phyloP scores from a whole-genome alignment of 92 coral and sea anemone genomes.

The Heliopora coerulea region DNA sequence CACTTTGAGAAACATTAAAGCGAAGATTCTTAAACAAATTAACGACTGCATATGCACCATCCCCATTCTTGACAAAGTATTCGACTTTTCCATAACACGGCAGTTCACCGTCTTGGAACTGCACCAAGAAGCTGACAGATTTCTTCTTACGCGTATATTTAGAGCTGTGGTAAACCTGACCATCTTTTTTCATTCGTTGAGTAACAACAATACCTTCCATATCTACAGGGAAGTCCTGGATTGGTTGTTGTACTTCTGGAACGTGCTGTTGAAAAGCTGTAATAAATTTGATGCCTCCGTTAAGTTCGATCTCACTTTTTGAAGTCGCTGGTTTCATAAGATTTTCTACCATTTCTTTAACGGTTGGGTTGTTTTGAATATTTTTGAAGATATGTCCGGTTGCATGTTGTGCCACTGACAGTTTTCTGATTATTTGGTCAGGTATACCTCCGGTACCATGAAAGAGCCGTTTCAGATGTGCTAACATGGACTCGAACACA shows the following conservation, averaged over 20 bases:
- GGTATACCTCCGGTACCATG: slow-evolving; percentile 69
- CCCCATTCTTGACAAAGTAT: slow-evolving; percentile 47
- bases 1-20: slow-evolving; percentile 53
- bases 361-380: slow-evolving; percentile 35
- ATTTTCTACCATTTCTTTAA: neutral
- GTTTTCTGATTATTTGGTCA: slow-evolving; percentile 57
- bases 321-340: neutral
- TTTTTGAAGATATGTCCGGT: slow-evolving; percentile 18
- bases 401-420: slow-evolving; percentile 56
- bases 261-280: neutral
- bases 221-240: slow-evolving; percentile 4
- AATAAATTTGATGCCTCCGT: neutral
- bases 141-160: neutral
- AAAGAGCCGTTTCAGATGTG: slow-evolving; percentile 58
- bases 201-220: neutral
- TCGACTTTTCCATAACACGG: slow-evolving; percentile 54
- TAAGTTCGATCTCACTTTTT: neutral
- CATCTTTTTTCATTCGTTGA: slow-evolving; percentile 10
- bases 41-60: slow-evolving; percentile 50
- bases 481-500: slow-evolving; percentile 66
- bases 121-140: slow-evolving; percentile 11
- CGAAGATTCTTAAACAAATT: slow-evolving; percentile 35
- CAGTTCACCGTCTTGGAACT: neutral
- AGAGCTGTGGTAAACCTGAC: slow-evolving; percentile 32
- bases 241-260: neutral